A percentile compares a stretch with the other conserved stretches of the same genome.
Conservation (phyloP, 2,797 vertebrate species). For the Phrynocephalus vlangalii region DNA sequence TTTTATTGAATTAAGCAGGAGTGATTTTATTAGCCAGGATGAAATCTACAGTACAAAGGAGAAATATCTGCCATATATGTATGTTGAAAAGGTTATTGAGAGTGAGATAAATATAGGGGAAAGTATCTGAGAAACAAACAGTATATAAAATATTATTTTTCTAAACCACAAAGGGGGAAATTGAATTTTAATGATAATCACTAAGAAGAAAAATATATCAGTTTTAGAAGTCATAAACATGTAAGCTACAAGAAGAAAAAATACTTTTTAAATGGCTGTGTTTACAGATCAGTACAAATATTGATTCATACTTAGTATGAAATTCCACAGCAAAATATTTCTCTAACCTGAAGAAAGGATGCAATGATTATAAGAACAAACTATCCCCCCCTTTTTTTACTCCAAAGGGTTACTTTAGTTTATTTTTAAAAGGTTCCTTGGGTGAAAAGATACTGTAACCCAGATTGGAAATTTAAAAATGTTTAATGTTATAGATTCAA, state of each 20-base stretch:
- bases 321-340: slow-evolving; percentile 3
- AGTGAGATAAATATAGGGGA: background rate
- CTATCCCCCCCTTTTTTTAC: background rate
- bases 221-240: background rate
- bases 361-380: slow-evolving; percentile 5
- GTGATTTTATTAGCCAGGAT: background rate
- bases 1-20: slow-evolving; percentile 10
- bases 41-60: slow-evolving; percentile 11
- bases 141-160: background rate
- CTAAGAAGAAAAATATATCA: background rate
- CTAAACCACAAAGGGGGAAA: background rate
- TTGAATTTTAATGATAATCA: background rate
- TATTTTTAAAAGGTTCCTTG: background rate
- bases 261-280: background rate
- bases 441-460: background rate
- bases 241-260: background rate
- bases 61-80: background rate
- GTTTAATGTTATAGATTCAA: background rate
- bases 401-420: background rate
- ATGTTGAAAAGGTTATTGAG: slow-evolving; percentile 2
- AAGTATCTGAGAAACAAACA: background rate
- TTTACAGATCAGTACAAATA: background rate
- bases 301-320: background rate
- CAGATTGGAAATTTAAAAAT: background rate
- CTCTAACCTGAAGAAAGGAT: background rate